Evolutionary conservation across 2,113 vertebrate species (phyloP).

Genomic region (Gobius niger): DNA sequence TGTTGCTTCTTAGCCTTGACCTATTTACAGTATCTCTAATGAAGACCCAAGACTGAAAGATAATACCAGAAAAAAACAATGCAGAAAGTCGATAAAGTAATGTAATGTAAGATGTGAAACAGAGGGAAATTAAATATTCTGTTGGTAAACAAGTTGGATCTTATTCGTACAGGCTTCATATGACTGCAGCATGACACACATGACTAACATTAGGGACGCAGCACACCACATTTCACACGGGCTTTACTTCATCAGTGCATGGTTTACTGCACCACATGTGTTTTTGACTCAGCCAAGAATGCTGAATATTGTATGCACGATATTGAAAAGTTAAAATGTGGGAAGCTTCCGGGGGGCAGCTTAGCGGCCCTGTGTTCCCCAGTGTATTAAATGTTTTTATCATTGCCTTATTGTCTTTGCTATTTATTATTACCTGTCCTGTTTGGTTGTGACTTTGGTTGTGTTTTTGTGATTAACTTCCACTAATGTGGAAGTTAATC

Average conservation of each 20-base stretch:
- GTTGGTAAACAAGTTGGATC: conserved; percentile 13
- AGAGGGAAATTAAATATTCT: too few relatives aligned
- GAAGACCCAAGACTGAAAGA: not conserved
- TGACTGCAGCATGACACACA: conserved; percentile 31
- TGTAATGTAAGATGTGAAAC: not conserved
- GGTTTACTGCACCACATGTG: conserved; percentile 32
- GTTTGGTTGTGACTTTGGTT: too few relatives aligned
- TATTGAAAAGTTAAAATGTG: not conserved
- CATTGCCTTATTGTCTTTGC: too few relatives aligned
- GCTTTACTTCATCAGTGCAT: conserved; percentile 39
- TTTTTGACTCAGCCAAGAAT: not conserved
- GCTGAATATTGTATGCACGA: not conserved
- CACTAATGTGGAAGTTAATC: too few relatives aligned
- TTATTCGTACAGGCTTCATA: conserved; percentile 28
- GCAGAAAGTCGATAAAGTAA: not conserved
- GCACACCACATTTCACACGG: conserved; percentile 42
- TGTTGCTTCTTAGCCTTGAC: not conserved
- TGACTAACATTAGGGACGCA: conserved; percentile 47
- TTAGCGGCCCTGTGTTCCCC: too few relatives aligned
- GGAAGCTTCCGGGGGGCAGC: too few relatives aligned
- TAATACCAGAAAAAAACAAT: not conserved
- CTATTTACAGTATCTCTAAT: conserved; percentile 11
- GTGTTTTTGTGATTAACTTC: too few relatives aligned
- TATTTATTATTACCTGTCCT: too few relatives aligned
- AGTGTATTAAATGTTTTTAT: too few relatives aligned